Base-by-base conservation (phyloP, 2,113 vertebrate genomes). In the Engraulis encrasicolus region DNA sequence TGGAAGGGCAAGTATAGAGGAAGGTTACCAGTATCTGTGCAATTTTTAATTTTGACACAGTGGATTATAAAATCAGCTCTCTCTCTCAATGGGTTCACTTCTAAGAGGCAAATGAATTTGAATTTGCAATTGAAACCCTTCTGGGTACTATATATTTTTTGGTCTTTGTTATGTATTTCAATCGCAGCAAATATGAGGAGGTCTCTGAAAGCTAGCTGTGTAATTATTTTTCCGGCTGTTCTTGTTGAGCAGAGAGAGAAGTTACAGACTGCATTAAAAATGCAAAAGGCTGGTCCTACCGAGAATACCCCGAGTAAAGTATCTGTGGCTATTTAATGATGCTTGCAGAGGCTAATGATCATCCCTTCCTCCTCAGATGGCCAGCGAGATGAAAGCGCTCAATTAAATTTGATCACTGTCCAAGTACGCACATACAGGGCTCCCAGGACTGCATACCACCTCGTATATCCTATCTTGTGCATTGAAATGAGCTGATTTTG, bases 301-400 rank as follows among this genome's bases (percentile, higher is more conserved):
- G 83, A 86, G 85, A 88, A 79, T 80, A 66, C 78, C 83, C 78
- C 82, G 19, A n/a, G n/a, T n/a, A n/a, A n/a, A n/a, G 86, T 85
- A 84, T 89, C 88, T 91, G 81, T 86, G 48, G 50, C 78, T 88
- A 83, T 89, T 85, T 93, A 91, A 92, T 91, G 89, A 91, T 90
- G 86, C 91, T 92, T 84, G 49, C 66, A 89, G 78, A 88, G 89
- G 81, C 84, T 93, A 93, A 94, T 93, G 92, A 93, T 92, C 37
- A 50, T 84, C 88, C 90, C 89, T 89, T 91, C 85, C 83, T 91
- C 85, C 83, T 92, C 84, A 86, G 90, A 85, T 85, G 84, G 86
- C 87, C 91, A 89, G 83, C 89, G 50, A 90, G 90, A 92, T 93
- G 88, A 93, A 93, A 93, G 90, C 71, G 78, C 91, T 90, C 87